A percentile compares a stretch with the other conserved stretches of the same genome.
These are phyloP conservation scores for Sebastes kiyomatsui DNA, from an alignment of 2,797 vertebrate species.

Conservation along the genomic window DNA sequence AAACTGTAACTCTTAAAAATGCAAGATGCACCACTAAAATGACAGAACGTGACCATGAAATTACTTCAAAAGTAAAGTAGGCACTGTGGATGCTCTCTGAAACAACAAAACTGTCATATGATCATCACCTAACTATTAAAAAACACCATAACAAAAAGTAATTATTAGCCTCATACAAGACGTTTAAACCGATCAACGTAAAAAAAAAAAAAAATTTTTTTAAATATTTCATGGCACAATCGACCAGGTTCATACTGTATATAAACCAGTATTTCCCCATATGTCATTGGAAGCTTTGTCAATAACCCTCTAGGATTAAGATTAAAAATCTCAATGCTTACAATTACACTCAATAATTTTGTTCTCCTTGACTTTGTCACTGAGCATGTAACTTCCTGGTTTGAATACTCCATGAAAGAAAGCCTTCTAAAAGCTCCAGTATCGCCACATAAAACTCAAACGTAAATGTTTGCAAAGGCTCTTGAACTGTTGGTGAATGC, in stretches of 20 bases:
- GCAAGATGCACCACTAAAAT: background rate
- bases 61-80: background rate
- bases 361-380: background rate
- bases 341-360: background rate
- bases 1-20: background rate
- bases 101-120: background rate
- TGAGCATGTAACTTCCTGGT: background rate
- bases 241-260: background rate
- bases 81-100: background rate
- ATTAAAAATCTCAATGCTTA: background rate
- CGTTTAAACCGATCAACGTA: background rate
- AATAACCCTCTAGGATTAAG: background rate
- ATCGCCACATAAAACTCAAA: background rate
- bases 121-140: conserved; percentile 4
- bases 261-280: background rate
- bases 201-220: background rate
- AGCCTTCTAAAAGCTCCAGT: background rate
- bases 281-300: background rate
- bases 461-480: background rate
- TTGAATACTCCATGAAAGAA: background rate
- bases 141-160: background rate
- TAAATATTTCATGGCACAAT: conserved; percentile 17
- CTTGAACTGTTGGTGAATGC: background rate
- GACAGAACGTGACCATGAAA: background rate
- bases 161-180: background rate